phyloP scores from a whole-genome alignment of 1,140 invertebrate genomes.

The Drosophila punjabiensis region DNA sequence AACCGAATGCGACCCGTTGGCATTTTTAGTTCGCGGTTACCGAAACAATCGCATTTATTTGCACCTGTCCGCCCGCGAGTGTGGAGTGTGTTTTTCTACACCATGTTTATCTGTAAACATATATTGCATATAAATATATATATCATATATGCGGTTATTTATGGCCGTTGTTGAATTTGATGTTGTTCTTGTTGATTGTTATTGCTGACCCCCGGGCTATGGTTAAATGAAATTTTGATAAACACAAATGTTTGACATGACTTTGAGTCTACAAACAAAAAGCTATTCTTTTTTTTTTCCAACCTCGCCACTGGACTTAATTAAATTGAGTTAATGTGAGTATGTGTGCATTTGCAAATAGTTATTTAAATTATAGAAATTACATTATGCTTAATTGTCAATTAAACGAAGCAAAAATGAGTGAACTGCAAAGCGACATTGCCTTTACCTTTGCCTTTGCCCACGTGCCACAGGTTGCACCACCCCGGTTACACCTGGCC shows the following conservation, averaged over 20 bases:
- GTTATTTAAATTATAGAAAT: slow-evolving; percentile 61
- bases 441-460: slow-evolving; percentile 37
- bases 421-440: slow-evolving; percentile 21
- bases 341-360: slow-evolving; percentile 19
- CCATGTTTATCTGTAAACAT: slow-evolving; percentile 35
- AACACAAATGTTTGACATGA: slow-evolving; percentile 68
- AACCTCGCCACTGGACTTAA: slow-evolving; percentile 11
- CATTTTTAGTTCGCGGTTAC: slow-evolving; percentile 60
- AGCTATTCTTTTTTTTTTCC: slow-evolving; percentile 28
- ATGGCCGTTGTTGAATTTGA: slow-evolving; percentile 30
- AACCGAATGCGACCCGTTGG: slow-evolving; percentile 47
- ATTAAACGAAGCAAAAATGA: slow-evolving; percentile 36
- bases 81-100: slow-evolving; percentile 25
- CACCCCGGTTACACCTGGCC: slow-evolving; percentile 31
- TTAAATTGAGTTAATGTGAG: slow-evolving; percentile 45
- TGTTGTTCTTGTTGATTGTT: slow-evolving; percentile 56
- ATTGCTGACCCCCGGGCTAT: slow-evolving; percentile 54
- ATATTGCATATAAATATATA: slow-evolving; percentile 1
- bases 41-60: slow-evolving; percentile 61
- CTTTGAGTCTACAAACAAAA: slow-evolving; percentile 52
- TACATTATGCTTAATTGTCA: slow-evolving; percentile 49
- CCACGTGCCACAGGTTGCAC: slow-evolving; percentile 63
- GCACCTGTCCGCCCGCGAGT: slow-evolving; percentile 5
- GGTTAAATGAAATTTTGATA: slow-evolving; percentile 77
- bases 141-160: slow-evolving; percentile 38